Base-by-base conservation (phyloP, 2,888 invertebrate species). In the Myathropa florea region DNA sequence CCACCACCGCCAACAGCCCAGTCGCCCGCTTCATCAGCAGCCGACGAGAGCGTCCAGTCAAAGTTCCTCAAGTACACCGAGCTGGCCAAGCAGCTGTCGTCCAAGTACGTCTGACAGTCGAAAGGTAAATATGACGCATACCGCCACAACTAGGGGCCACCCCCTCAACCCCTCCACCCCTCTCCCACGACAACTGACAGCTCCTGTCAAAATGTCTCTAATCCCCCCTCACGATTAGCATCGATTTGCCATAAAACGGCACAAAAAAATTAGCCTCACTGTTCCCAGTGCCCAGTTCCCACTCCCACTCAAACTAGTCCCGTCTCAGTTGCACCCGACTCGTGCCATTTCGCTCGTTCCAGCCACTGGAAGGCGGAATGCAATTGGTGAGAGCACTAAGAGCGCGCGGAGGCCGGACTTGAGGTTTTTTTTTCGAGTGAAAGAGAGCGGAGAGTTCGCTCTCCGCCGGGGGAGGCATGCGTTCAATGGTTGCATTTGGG, bases 1-100 rank as follows among this genome's bases (percentile, higher is more conserved):
- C 88, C 83, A 60, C 88, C 89, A 78, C 88, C 88, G 39, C 75
- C 83, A 60, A 12, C 88, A n/a, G 65, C 81, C 63, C 76, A 79
- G 61, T 88, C 89, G 24, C 88, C 90, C 89, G 94, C 95, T 85
- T 93, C 93, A 76, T 92, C 94, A 92, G 93, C 95, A 36, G 96
- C 96, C 91, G 97, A 97, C 91, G 98, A 98, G 93, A 97, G 97
- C 92, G 97, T 98, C 67, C 98, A 98, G 93, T 98, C 98, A 90
- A 99, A 98, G 94, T 98, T 98, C 94, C 96, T 98, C 90, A 98
- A 98, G 94, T 99, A 99, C 94, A 98, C 98, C 92, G 98, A 99
- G 94, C 95, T 99, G 94, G 99, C 99, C 91, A 98, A 98, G 94
- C 98, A 99, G 94, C 94, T 99, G 93, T 98, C 98, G 92, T 98